Percentiles rank a stretch among this genome's conserved stretches.
phyloP scores from a whole-genome alignment of 1,140 invertebrate species.

The Conus ventricosus region DNA sequence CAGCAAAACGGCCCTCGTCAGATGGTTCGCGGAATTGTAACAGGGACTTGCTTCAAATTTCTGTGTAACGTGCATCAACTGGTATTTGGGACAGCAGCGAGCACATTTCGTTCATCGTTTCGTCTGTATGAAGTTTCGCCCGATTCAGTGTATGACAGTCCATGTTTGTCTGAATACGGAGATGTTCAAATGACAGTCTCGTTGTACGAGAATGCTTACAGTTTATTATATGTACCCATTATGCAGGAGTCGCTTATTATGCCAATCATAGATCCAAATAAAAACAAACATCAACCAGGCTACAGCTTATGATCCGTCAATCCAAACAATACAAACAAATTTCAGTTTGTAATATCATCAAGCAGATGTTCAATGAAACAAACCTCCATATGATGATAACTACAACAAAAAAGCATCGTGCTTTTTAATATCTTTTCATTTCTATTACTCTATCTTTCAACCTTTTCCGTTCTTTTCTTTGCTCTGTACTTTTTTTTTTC shows the following conservation, averaged over 20 bases:
- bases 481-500: too few species aligned
- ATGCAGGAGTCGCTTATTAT: not conserved
- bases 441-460: too few species aligned
- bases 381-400: too few species aligned
- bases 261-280: not conserved
- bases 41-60: not conserved
- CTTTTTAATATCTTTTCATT: too few species aligned
- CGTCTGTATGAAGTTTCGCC: not conserved
- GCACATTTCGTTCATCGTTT: not conserved
- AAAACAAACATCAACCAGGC: not conserved
- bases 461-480: too few species aligned
- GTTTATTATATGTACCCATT: not conserved
- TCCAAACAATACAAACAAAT: too few species aligned
- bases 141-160: not conserved
- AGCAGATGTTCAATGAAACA: too few species aligned
- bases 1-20: constrained; percentile 15
- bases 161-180: not conserved
- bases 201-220: not conserved
- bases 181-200: not conserved
- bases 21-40: constrained; percentile 47
- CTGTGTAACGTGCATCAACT: not conserved
- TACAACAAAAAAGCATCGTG: too few species aligned
- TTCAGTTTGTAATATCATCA: too few species aligned
- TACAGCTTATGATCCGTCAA: not conserved
- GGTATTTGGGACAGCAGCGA: not conserved